Base-by-base conservation (phyloP, 1,140 invertebrate species). In the Ostrea denselamellosa region DNA sequence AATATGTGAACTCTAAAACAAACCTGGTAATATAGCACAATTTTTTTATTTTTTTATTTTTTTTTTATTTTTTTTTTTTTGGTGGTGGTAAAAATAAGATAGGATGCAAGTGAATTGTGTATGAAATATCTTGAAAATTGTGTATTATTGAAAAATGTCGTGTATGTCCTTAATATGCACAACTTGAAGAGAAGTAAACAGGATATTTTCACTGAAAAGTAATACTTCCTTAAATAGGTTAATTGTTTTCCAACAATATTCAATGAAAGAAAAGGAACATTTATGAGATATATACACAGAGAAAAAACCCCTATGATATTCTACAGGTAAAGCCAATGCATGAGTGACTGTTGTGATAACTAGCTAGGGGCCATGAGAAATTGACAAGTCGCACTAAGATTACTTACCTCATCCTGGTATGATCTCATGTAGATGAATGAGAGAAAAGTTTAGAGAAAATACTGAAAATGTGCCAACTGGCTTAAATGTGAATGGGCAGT, bases 371-470 rank as follows among this genome's bases (percentile, higher is more conserved):
- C 68, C 68, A 77, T 25, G 25, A 14, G 68, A 77, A 77, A 77
- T 77, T 77, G 68, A 77, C 68, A 77, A 77, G 68, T 77, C 28
- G 12, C 56, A 34, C 68, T 25, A 28, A 14, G 68, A 34, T 22
- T 28, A 12, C 22, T 77, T 77, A 77, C 68, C 25, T 34, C 68
- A 77, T 77, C 22, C 68, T 77, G 68, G 25, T 77, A 34, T 77
- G 68, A 77, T 34, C 68, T 77, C 68, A 77, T 77, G 68, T 77
- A 34, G 25, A 34, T 77, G 68, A 77, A 77, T 77, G 68, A 77
- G 68, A 10, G 68, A 77, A 25, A 10, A 9, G 28, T 8, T 28
- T 22, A 77, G 12, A 34, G 9, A 77, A 77, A 34, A 14, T 28
- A 62, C 8, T 77, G 25, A 77, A 77, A 62, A 77, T 34, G 68